These are phyloP conservation scores for Aptenodytes patagonicus DNA, from an alignment of 2,113 vertebrate species.

Conservation along the genomic window DNA sequence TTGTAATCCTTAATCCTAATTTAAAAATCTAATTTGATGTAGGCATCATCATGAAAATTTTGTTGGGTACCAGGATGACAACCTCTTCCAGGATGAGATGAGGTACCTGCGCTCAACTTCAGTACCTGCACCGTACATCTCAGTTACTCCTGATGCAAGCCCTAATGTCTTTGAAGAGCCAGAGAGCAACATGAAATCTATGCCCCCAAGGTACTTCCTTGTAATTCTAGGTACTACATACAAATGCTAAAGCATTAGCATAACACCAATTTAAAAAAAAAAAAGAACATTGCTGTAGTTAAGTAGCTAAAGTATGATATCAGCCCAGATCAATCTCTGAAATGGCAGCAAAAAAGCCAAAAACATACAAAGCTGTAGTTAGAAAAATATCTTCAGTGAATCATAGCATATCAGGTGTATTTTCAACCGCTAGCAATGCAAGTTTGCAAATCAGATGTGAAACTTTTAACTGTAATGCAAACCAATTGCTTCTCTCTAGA, in stretches of 20 bases:
- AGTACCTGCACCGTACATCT: slow-evolving; percentile 96
- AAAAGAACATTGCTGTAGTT: neutral
- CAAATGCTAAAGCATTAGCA: neutral
- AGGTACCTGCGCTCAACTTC: slow-evolving; percentile 95
- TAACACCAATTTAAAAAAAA: neutral
- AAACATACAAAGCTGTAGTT: neutral
- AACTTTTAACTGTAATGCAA: neutral
- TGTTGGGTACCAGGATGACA: slow-evolving; percentile 93
- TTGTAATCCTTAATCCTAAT: neutral
- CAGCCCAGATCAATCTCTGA: neutral
- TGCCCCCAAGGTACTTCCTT: slow-evolving; percentile 92
- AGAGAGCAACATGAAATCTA: slow-evolving; percentile 98
- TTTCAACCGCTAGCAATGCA: neutral
- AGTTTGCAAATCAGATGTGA: neutral
- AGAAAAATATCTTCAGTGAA: neutral
- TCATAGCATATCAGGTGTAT: neutral
- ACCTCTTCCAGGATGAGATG: slow-evolving; percentile 98
- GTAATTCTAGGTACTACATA: neutral
- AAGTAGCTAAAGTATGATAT: neutral
- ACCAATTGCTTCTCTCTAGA: neutral
- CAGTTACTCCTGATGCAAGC: slow-evolving; percentile 95
- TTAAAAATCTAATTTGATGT: slow-evolving; percentile 31
- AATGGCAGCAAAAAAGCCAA: neutral
- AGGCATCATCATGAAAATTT: slow-evolving; percentile 99
- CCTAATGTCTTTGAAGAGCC: slow-evolving; percentile 98